Evolutionary conservation across 2,888 invertebrate genomes (phyloP), one percentile per base, ranked within the genome.

Genomic region (Hymenopus coronatus): DNA sequence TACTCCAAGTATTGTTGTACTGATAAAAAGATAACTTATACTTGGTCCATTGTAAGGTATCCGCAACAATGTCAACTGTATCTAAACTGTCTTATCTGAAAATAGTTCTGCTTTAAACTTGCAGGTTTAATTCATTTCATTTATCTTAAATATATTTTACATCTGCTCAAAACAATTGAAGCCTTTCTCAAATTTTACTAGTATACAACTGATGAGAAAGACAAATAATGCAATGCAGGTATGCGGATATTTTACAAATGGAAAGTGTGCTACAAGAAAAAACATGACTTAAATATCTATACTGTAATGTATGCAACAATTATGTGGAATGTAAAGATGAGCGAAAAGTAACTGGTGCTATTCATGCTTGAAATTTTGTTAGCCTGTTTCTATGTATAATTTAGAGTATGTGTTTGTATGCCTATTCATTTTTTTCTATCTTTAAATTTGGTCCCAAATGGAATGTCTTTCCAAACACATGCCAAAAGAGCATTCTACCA

Each of bases 1-100:
- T 86, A 54, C 86, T 28, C 70, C 40, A 86, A 54, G 40, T 86
- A 86, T 33, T 86, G n/a, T 86, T 86, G 54, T 86, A 54, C 25
- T 86, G 25, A 70, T 81, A 40, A 46, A 46, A 85, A 85, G 40
- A 28, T 85, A 85, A 85, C 85, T 85, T 70, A 70, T 70, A 70
- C 54, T 70, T 70, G 54, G 54, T 70, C 54, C 54, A 70, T 70
- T 70, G 54, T 70, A 70, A 70, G 54, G 54, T 70, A 70, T 70
- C 54, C 54, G 54, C 54, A 70, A 70, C 40, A 40, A 40, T 12
- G 40, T 40, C 12, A 40, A 40, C 40, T 40, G 40, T 40, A 40
- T 70, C 25, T 70, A 70, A 70, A 70, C 54, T 40, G 40, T 6
- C 25, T 70, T 70, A 70, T 70, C 54, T 70, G 25, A 70, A 70